These are phyloP conservation scores for Hyperoplus lanceolatus DNA, from an alignment of 2,797 vertebrate genomes.

Conservation along the genomic window DNA sequence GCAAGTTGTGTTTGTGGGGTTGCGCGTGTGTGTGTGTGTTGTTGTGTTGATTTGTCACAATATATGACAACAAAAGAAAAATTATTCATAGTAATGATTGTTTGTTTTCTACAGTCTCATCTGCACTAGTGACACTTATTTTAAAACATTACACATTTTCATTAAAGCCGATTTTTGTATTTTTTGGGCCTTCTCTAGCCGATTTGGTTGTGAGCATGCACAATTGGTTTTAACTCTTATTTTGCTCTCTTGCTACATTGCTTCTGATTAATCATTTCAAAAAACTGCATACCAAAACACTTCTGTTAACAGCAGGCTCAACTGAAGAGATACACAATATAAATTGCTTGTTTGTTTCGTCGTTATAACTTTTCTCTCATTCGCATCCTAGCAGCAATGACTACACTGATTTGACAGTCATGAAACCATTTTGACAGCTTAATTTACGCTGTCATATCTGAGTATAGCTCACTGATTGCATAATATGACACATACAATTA, in stretches of 20 bases:
- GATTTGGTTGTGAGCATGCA: too few relatives aligned
- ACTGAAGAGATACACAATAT: neutral
- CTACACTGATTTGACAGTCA: slow-evolving; percentile 40
- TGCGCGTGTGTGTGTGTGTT: slow-evolving; percentile 4
- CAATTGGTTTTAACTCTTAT: neutral
- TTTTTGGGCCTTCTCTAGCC: too few relatives aligned
- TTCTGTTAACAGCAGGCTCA: neutral
- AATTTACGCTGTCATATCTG: slow-evolving; percentile 48
- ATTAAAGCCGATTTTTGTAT: too few relatives aligned
- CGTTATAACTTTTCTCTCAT: slow-evolving; percentile 10
- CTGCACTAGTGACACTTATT: neutral
- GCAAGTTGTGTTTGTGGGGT: slow-evolving; percentile 35
- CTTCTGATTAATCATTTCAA: neutral
- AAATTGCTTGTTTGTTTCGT: neutral
- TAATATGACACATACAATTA: slow-evolving; percentile 65
- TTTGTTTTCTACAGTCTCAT: neutral
- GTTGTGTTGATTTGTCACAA: slow-evolving; percentile 8
- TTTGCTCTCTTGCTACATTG: neutral
- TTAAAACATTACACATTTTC: neutral
- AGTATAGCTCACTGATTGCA: slow-evolving; percentile 45
- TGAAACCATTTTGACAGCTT: slow-evolving; percentile 64
- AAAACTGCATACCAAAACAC: too few relatives aligned
- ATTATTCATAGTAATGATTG: neutral
- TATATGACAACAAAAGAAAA: slow-evolving; percentile 16
- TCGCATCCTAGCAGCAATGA: slow-evolving; percentile 11